These are phyloP conservation scores for Archegozetes longisetosus DNA, from an alignment of 1,140 invertebrate species.

Conservation along the genomic window DNA sequence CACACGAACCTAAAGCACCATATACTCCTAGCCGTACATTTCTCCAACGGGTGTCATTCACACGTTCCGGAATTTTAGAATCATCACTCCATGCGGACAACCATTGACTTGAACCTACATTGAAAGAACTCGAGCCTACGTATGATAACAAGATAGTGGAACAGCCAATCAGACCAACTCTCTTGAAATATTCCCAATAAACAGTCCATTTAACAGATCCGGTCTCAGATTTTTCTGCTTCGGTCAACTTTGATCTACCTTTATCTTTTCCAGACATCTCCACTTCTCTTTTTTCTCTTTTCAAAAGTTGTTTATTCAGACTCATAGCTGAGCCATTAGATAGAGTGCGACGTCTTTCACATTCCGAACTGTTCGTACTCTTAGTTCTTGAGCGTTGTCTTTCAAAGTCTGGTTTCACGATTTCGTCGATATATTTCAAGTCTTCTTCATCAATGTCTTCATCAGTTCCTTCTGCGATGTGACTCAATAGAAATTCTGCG, in stretches of 20 bases:
- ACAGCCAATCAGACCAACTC: constrained; percentile 11
- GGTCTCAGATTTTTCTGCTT: constrained; percentile 1
- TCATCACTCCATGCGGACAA: constrained; percentile 30
- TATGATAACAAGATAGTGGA: constrained; percentile 8
- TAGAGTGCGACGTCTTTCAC: neutral
- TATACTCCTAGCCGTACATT: constrained; percentile 79
- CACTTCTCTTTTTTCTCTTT: neutral
- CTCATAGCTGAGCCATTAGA: neutral
- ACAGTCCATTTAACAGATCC: constrained; percentile 8
- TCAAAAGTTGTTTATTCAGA: neutral
- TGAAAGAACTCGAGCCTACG: constrained; percentile 22
- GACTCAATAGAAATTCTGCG: constrained; percentile 22
- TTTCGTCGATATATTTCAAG: neutral
- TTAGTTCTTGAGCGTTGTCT: neutral
- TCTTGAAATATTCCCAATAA: constrained; percentile 7
- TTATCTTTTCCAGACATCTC: too few species aligned
- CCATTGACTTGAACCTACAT: constrained; percentile 27
- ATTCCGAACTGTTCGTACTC: neutral
- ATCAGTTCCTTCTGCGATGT: neutral
- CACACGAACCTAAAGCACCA: constrained; percentile 62
- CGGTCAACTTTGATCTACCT: constrained; percentile 37
- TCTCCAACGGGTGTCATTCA: constrained; percentile 35
- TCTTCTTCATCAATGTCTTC: constrained; percentile 9
- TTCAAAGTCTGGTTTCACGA: neutral
- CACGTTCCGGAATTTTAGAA: neutral